Base-by-base conservation (phyloP, 2,797 vertebrate species). In the Podarcis lilfordi region DNA sequence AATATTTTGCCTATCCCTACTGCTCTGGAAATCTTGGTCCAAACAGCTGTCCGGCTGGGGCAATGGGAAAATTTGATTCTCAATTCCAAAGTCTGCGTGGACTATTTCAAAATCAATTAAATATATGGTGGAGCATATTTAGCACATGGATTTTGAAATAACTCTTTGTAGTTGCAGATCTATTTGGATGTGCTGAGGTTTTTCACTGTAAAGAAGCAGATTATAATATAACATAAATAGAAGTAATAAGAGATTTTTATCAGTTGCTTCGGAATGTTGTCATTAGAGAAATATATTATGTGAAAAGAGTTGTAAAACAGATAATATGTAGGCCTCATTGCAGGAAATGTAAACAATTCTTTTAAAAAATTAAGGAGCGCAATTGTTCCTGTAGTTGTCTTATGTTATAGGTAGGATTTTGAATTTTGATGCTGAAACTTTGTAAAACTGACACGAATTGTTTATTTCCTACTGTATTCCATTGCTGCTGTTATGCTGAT, bases 291-390 rank as follows among this genome's bases (percentile, higher is more conserved):
- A 2, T 32, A 76, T 1, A 93, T 94, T 94, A 89, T 74, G 69
- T 4, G 94, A 68, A 1, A 59, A 77, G 75, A 88, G 5, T 82
- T 94, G 15, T 94, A 35, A 91, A 5, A 8, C 80, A 23, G 81
- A 59, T 90, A 94, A 87, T 88, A 61, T 87, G 32, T n/a, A 35
- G 88, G 84, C 66, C 85, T 95, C 93, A 94, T 89, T 96, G 92
- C 89, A 95, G 94, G 93, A 96, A 97, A 97, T 96, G 64, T 96
- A 96, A 95, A 94, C 92, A 88, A 90, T 95, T 95, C 87, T 91
- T 92, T 86, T 93, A 13, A 82, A 95, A 95, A 94, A 91, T 95
- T 95, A 94, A 94, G 95, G 96, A 91, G 95, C 95, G 91, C 92
- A 96, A 93, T 95, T 96, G 91, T 86, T 55, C 89, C 94, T 92